A percentile compares a stretch with the other conserved stretches of the same genome.
phyloP scores from a whole-genome alignment of 2,888 invertebrate species.

The Clepsis dumicolana region DNA sequence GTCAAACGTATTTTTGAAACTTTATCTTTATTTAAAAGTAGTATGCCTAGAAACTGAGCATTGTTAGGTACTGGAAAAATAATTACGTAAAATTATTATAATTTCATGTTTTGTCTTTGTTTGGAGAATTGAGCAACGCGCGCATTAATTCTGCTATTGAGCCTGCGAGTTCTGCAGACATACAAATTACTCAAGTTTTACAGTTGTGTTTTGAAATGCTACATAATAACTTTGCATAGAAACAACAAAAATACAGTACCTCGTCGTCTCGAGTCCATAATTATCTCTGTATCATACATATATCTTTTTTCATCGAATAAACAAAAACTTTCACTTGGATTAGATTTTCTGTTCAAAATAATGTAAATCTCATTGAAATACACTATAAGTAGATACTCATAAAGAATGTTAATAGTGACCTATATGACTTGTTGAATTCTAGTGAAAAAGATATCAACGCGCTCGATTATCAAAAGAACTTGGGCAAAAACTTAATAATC shows the following conservation, averaged over 20 bases:
- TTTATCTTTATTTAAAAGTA: conserved; percentile 1
- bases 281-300: too few species aligned
- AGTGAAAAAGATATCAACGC: background rate
- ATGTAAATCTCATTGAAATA: too few species aligned
- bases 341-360: too few species aligned
- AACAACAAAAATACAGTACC: background rate
- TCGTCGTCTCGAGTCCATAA: too few species aligned
- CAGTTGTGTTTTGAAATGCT: conserved; percentile 7
- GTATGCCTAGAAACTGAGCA: background rate
- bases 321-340: too few species aligned
- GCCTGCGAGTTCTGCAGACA: background rate
- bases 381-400: too few species aligned
- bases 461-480: background rate
- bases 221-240: background rate
- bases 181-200: conserved; percentile 15
- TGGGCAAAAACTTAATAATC: background rate
- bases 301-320: too few species aligned
- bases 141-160: conserved; percentile 13
- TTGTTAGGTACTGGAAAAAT: conserved; percentile 6
- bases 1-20: background rate
- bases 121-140: background rate
- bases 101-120: background rate
- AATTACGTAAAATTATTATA: background rate
- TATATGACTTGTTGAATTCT: background rate
- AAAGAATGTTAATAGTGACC: background rate